Evolutionary conservation across 2,888 invertebrate genomes (phyloP), one percentile per base, ranked within the genome.

Genomic region (Norana najaformis): DNA sequence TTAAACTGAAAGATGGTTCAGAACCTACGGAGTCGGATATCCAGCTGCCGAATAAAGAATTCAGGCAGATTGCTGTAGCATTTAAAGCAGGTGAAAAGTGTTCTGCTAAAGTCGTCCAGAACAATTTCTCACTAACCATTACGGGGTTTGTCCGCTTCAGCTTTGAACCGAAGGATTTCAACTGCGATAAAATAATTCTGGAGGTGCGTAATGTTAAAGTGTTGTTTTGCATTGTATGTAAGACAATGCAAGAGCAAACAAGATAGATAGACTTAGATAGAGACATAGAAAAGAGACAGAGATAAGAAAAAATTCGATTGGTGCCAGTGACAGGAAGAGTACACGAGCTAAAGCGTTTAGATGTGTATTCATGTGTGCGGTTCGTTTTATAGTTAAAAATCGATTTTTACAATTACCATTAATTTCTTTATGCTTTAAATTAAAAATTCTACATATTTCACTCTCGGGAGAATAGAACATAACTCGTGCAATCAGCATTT

Each of bases 81-180:
- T 69, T 69, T 69, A 30, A n/a, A 69, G 69, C 69, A n/a, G 69
- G 69, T 69, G 30, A 30, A 69, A 8, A 11, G 3, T 69, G 69
- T 69, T 5, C 69, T 69, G n/a, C 11, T n/a, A 69, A 69, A 69
- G 69, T 6, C 8, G 30, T n/a, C 11, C 30, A 69, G n/a, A n/a
- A 16, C 69, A 69, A n/a, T 30, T 69, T 69, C n/a, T 13, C 69
- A 69, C n/a, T 69, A n/a, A n/a, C 69, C 69, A 69, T 69, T 11
- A n/a, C 69, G n/a, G 69, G 69, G n/a, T 69, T 69, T 69, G 69
- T 69, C 69, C 30, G n/a, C n/a, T 69, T 69, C n/a, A 69, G n/a
- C 69, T 69, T 69, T 69, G 69, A 69, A 69, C 30, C 69, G 11
- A 2, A n/a, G n/a, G n/a, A 69, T 11, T 69, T 69, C 30, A 69